These are phyloP conservation scores for Polyommatus icarus DNA, from an alignment of 2,888 invertebrate genomes.

Conservation along the genomic window DNA sequence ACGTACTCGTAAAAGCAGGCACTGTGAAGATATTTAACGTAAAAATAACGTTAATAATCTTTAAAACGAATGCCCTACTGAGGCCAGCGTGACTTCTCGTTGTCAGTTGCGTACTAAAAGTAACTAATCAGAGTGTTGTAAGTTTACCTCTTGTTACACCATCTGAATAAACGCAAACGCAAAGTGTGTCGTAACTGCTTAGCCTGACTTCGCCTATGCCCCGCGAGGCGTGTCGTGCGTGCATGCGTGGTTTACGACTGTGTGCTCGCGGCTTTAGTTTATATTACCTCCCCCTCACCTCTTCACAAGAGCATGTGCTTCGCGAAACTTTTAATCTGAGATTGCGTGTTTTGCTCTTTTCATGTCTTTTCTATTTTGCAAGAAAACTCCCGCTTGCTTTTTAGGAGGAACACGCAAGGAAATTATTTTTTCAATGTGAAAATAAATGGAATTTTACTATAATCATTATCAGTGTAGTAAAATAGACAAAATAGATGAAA, in stretches of 20 bases:
- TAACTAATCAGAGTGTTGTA: too few relatives aligned
- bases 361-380: constrained; percentile 32
- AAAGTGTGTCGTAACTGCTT: neutral
- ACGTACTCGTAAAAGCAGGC: neutral
- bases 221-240: constrained; percentile 41
- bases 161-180: too few relatives aligned
- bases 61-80: too few relatives aligned
- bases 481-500: neutral
- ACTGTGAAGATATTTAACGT: neutral
- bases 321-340: constrained; percentile 28
- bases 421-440: neutral
- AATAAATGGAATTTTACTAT: neutral
- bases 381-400: constrained; percentile 1
- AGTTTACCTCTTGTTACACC: too few relatives aligned
- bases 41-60: too few relatives aligned
- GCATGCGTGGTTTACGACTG: constrained; percentile 43
- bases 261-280: constrained; percentile 34
- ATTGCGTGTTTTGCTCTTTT: constrained; percentile 30
- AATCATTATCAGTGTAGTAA: neutral
- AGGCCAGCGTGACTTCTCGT: neutral
- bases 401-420: constrained; percentile 1
- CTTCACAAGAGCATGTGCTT: constrained; percentile 25
- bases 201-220: neutral
- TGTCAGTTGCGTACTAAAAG: too few relatives aligned
- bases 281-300: constrained; percentile 23